These are phyloP conservation scores for Mythimna lalbum DNA, from an alignment of 2,888 invertebrate species.

Conservation along the genomic window DNA sequence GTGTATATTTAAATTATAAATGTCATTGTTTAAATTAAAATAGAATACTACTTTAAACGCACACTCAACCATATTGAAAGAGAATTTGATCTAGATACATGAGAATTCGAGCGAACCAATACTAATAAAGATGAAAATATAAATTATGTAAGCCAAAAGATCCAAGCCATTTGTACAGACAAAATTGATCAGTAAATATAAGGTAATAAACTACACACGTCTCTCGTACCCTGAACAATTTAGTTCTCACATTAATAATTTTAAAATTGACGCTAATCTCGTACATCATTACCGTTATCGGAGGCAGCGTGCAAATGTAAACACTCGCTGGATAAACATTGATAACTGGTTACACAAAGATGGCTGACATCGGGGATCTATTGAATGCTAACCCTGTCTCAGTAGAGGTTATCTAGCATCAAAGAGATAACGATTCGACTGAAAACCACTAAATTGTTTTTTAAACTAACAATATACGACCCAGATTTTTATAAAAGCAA, in stretches of 20 bases:
- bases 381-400: conserved; percentile 56
- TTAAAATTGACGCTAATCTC: conserved; percentile 62
- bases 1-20: conserved; percentile 17
- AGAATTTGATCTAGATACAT: conserved; percentile 3
- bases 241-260: conserved; percentile 54
- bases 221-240: conserved; percentile 38
- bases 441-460: conserved; percentile 48
- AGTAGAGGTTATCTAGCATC: conserved; percentile 61
- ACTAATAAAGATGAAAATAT: neutral
- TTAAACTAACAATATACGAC: conserved; percentile 30
- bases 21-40: conserved; percentile 22
- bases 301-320: conserved; percentile 76
- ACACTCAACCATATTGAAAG: conserved; percentile 26
- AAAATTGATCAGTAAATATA: conserved; percentile 12
- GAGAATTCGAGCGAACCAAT: neutral
- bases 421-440: conserved; percentile 54
- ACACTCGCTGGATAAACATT: conserved; percentile 79
- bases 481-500: conserved; percentile 26
- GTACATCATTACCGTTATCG: conserved; percentile 73
- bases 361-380: conserved; percentile 72
- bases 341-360: conserved; percentile 82
- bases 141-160: neutral
- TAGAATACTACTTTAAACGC: neutral
- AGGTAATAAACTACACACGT: conserved; percentile 26
- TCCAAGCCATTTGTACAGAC: neutral